Base-by-base conservation (phyloP, 2,888 invertebrate genomes). In the Psococerastis gibbosa region DNA sequence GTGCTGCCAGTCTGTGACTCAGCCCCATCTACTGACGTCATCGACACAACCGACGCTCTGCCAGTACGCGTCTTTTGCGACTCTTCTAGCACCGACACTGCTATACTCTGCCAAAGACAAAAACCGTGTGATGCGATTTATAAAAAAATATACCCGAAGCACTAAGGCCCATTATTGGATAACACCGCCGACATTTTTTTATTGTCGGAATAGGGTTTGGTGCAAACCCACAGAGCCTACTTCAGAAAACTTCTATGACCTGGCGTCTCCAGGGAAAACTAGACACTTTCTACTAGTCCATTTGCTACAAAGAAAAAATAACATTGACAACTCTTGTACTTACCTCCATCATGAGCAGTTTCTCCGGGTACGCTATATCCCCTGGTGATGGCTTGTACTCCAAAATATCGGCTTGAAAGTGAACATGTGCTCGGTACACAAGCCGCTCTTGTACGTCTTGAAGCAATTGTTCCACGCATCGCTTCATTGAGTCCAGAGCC, bases 281-380 rank as follows among this genome's bases (percentile, higher is more conserved):
- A n/a, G n/a, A n/a, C n/a, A n/a, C n/a, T n/a, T n/a, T n/a, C n/a
- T n/a, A n/a, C n/a, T n/a, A n/a, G n/a, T n/a, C n/a, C n/a, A n/a
- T n/a, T n/a, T n/a, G n/a, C n/a, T n/a, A n/a, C n/a, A n/a, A n/a
- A n/a, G n/a, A n/a, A n/a, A n/a, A n/a, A n/a, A n/a, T n/a, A n/a
- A n/a, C n/a, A n/a, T n/a, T n/a, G n/a, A n/a, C n/a, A n/a, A n/a
- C n/a, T n/a, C n/a, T n/a, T n/a, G n/a, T n/a, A n/a, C 44, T 43
- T 49, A 66, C 85, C 71, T 94, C 89, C 92, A 98, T 97, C 85
- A 97, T 94, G 60, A 85, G 77, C 48, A 98, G 66, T 61, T 97
- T 95, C 54, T 94, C 89, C 0, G 98, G 98, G 67, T 98, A 98
- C 0, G 95, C 94, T 48, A 98, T 70, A 66, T 98, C 98, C 0